Percentiles rank a stretch among this genome's conserved stretches.
Evolutionary conservation across 1,140 invertebrate genomes (phyloP).

Genomic region (Drosophila insularis): DNA sequence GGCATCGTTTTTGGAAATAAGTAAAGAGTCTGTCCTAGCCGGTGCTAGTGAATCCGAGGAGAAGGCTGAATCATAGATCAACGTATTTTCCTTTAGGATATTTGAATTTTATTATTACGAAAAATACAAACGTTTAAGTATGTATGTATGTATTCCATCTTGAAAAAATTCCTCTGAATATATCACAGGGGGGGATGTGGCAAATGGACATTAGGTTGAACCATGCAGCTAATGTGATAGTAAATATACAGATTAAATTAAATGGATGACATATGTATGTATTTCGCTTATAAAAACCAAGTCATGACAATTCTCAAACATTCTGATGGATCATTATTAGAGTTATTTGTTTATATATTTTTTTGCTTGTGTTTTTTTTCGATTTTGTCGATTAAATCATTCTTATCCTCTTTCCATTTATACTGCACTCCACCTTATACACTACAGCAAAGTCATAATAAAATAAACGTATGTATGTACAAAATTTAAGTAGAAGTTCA

Average conservation of each 20-base stretch:
- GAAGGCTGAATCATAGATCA: neutral
- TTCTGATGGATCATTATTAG: neutral
- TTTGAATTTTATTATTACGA: neutral
- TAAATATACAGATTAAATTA: too few species aligned
- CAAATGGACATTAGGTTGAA: too few species aligned
- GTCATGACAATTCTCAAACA: neutral
- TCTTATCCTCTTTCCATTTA: neutral
- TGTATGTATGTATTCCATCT: neutral
- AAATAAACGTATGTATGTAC: slow-evolving; percentile 6
- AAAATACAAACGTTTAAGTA: neutral
- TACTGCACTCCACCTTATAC: neutral
- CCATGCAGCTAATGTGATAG: too few species aligned
- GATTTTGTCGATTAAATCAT: neutral
- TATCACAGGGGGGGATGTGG: too few species aligned
- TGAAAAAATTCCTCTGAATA: too few species aligned
- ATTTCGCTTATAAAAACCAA: too few species aligned
- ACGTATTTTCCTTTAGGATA: neutral
- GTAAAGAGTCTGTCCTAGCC: slow-evolving; percentile 70
- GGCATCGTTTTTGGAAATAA: slow-evolving; percentile 77
- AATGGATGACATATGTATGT: too few species aligned
- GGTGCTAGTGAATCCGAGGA: slow-evolving; percentile 34
- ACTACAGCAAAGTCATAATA: slow-evolving; percentile 3
- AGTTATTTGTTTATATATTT: neutral
- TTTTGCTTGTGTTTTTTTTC: too few species aligned
- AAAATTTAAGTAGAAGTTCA: neutral